Base-by-base conservation (phyloP, 2,888 invertebrate genomes). In the Cheilosia impressa region DNA sequence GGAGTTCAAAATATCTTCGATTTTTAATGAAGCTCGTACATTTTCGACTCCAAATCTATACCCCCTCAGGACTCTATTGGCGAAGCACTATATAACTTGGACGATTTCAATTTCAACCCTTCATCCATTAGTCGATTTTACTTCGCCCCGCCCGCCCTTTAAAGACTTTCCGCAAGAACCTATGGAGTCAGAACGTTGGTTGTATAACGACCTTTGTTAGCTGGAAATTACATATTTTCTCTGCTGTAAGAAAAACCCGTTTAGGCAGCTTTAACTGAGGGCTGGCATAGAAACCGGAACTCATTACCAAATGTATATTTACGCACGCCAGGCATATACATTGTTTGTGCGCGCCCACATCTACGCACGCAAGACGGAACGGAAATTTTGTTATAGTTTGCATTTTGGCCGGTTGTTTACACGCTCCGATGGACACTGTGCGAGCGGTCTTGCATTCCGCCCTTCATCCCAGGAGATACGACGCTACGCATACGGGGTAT, bases 331-430 rank as follows among this genome's bases (percentile, higher is more conserved):
- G 19, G 13, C 31, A 31, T 9, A 9, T 4, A 34, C 22, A 9
- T 47, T 55, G 62, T 68, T 60, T 80, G 58, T 58, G 24, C 34
- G 22, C 52, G 31, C 22, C 34, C 22, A 43, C 31, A 31, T 31
- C 31, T 34, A 34, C 22, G 60, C 31, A 34, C 50, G 41, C 52
- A 69, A 52, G 78, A 60, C 62, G 57, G 22, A 19, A 55, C 45
- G 1, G 27, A 22, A 76, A 62, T 41, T 10, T 34, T 62, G 58
- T 45, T 78, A 47, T 47, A 47, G 77, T 65, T 79, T 73, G 66
- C 79, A 73, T 83, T 65, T 68, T 73, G 62, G 72, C 72, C 66
- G 34, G 52, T 78, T 82, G 78, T 79, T 63, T 83, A 69, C 72
- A 50, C 68, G 83, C 79, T 83, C 63, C 38, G 69, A 45, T 79